Percentiles rank a stretch among this genome's conserved stretches.
phyloP scores from a whole-genome alignment of 2,113 vertebrate genomes.

The Strix aluco region DNA sequence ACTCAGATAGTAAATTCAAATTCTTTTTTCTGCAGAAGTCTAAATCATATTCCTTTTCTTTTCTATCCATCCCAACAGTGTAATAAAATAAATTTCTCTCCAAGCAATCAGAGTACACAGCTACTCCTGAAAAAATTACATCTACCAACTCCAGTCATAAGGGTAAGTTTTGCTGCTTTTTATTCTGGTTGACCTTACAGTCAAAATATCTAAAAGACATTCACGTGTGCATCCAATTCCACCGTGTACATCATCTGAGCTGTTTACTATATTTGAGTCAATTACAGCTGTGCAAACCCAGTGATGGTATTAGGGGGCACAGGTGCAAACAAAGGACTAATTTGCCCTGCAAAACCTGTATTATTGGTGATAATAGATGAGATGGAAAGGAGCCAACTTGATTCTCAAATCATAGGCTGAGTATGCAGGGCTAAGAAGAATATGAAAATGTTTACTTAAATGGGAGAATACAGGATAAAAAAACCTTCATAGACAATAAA shows the following conservation, averaged over 20 bases:
- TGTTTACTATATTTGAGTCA: not conserved
- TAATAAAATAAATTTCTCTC: not conserved
- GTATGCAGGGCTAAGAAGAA: not conserved
- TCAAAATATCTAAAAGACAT: not conserved
- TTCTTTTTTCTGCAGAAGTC: not conserved
- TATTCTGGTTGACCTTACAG: not conserved
- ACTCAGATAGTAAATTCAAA: not conserved
- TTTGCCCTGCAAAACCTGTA: not conserved
- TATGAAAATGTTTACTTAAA: not conserved
- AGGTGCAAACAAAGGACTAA: constrained; percentile 49
- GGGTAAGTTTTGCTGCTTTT: not conserved
- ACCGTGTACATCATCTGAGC: not conserved
- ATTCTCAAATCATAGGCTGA: not conserved
- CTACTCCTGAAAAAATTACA: not conserved
- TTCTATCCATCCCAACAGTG: not conserved
- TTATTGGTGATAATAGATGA: constrained; percentile 30
- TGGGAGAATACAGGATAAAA: not conserved
- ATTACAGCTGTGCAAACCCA: constrained; percentile 60
- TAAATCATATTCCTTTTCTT: not conserved
- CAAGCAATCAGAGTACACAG: not conserved
- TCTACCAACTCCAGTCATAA: not conserved
- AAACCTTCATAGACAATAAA: not conserved
- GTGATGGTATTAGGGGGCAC: not conserved
- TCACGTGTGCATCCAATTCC: not conserved
- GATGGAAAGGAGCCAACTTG: constrained; percentile 19